A percentile compares a stretch with the other conserved stretches of the same genome.
These are phyloP conservation scores for Ptilorrhoa leucosticta DNA, from an alignment of 2,113 vertebrate species.

Conservation along the genomic window DNA sequence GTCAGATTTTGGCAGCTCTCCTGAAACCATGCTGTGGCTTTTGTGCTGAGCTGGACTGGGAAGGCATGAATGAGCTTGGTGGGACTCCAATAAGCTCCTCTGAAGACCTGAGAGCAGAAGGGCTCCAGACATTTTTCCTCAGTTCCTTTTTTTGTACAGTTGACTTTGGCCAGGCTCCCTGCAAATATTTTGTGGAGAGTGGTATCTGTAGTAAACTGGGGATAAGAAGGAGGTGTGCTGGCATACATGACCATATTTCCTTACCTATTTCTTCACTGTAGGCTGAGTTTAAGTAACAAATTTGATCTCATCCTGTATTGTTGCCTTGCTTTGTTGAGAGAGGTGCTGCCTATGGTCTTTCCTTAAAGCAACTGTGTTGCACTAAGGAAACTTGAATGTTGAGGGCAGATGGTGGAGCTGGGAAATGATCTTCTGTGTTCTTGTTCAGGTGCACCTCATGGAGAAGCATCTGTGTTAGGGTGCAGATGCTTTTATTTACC, in stretches of 20 bases:
- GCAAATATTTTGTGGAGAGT: neutral
- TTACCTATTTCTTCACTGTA: neutral
- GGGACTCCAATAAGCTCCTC: neutral
- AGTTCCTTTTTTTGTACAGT: neutral
- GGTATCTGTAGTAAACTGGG: neutral
- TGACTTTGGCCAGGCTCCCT: neutral
- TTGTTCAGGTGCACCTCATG: neutral
- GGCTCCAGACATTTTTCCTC: neutral
- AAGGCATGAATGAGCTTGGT: neutral
- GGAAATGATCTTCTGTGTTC: neutral
- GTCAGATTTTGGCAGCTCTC: neutral
- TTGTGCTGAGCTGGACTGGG: neutral
- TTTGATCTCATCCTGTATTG: neutral
- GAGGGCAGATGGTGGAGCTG: neutral
- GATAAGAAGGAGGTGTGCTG: neutral
- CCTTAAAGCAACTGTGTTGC: neutral
- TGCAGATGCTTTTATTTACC: constrained; percentile 43
- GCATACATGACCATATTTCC: neutral
- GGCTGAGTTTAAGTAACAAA: neutral
- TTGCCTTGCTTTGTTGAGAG: neutral
- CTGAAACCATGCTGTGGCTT: neutral
- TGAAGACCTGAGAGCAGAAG: neutral
- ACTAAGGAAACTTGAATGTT: neutral
- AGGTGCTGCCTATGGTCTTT: neutral
- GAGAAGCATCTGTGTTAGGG: neutral